Conservation (phyloP, 1,140 invertebrate species). For the Cephus cinctus region DNA sequence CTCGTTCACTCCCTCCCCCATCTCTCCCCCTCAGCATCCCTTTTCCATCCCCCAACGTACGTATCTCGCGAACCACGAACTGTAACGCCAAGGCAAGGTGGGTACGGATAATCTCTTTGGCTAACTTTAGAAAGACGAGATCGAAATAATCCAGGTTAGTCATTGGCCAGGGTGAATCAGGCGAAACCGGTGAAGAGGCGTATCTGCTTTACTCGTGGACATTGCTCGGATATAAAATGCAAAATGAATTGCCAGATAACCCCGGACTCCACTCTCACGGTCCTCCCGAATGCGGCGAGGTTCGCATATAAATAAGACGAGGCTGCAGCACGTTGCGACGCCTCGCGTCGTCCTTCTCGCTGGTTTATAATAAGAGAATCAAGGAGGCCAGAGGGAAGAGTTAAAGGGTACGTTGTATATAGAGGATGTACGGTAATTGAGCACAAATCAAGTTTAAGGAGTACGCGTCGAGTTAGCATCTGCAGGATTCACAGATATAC, state of each 20-base stretch:
- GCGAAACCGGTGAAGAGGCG: conserved; percentile 6
- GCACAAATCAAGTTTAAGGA: conserved; percentile 57
- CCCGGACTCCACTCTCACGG: conserved; percentile 1
- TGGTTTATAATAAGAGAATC: conserved; percentile 29
- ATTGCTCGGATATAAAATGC: conserved; percentile 50
- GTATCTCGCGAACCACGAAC: neutral
- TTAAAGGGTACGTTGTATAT: conserved; percentile 2
- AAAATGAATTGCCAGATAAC: conserved; percentile 44
- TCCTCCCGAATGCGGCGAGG: neutral
- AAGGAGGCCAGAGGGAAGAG: neutral
- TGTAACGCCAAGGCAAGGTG: conserved; percentile 18
- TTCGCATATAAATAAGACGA: conserved; percentile 4
- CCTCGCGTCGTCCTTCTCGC: conserved; percentile 21
- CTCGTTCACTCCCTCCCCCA: neutral
- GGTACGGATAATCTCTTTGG: conserved; percentile 32
- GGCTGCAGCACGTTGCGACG: conserved; percentile 22
- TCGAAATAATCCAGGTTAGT: conserved; percentile 46
- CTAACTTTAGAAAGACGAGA: conserved; percentile 41
- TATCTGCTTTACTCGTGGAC: conserved; percentile 20
- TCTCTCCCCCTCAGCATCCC: neutral
- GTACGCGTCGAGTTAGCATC: conserved; percentile 34
- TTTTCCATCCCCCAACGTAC: conserved; percentile 7
- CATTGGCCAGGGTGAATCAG: conserved; percentile 27
- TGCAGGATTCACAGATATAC: too few species aligned
- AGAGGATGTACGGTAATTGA: conserved; percentile 51